Base-by-base conservation (phyloP, 2,797 vertebrate genomes). In the Sebastiscus tertius region DNA sequence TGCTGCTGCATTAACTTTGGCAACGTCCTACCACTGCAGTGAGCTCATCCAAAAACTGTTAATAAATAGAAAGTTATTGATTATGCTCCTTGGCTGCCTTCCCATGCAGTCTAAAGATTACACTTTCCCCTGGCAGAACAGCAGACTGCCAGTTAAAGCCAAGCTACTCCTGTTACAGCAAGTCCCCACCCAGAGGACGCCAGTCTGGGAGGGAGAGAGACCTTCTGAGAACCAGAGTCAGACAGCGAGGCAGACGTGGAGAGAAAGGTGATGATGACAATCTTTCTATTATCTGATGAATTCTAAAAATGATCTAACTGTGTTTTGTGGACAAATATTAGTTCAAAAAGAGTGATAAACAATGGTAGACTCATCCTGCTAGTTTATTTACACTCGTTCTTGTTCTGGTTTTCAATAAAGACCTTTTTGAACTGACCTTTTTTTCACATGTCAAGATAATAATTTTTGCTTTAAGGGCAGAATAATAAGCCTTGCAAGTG, bases 1-100 rank as follows among this genome's bases (percentile, higher is more conserved):
- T 91, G 80, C 86, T 90, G 83, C 92, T 92, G 93, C 91, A 93
- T 94, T 95, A 94, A 93, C 87, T 81, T 90, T 88, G 88, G 75
- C 86, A 85, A 83, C 59, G 79, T 76, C 90, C 88, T 80, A 86
- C 75, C 90, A 87, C 90, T 90, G 93, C 94, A 92, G 88, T 88
- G 87, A 92, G 91, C 92, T 94, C 92, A 93, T 93, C 90, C 80
- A 91, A 93, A 94, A 94, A 94, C 89, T 89, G 92, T 93, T 95
- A 94, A 95, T 95, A 94, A 95, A 95, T 92, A 96, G 90, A 95
- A 94, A 92, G 84, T 81, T 94, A 96, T 95, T 91, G 94, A 96
- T 95, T 90, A 82, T 86, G 86, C 85, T 87, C 61, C 80, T 93
- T 94, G 96, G 95, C 92, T 81, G 90, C 72, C 13, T 77, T 89